Conservation (phyloP, 2,888 invertebrate species). For the Agrotis puta region DNA sequence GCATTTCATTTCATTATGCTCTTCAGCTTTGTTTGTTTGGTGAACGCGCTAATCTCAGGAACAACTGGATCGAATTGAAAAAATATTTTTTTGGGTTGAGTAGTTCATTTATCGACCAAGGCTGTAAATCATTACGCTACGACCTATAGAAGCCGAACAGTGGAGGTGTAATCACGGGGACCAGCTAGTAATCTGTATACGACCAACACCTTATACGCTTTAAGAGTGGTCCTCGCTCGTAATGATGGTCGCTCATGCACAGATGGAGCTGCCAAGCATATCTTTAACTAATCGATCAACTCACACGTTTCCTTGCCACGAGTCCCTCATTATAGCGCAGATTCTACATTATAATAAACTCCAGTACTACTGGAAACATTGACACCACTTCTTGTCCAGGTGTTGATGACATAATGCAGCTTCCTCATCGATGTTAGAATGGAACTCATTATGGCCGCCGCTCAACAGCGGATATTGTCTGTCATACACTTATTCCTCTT, state of each 20-base stretch:
- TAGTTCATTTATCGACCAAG: no score
- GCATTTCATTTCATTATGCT: no score
- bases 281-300: background rate
- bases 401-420: constrained; percentile 40
- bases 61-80: no score
- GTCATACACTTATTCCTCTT: constrained; percentile 45
- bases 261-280: background rate
- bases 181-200: no score
- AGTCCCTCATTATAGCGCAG: background rate
- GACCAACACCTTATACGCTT: no score
- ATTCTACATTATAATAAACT: constrained; percentile 10
- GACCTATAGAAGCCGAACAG: no score
- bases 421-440: constrained; percentile 45
- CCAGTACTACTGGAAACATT: constrained; percentile 22
- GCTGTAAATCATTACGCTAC: no score
- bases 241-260: background rate
- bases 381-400: constrained; percentile 39
- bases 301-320: background rate
- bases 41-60: no score
- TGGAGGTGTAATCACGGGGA: no score
- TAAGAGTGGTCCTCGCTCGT: no score
- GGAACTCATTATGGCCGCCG: constrained; percentile 44
- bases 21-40: no score
- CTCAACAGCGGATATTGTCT: constrained; percentile 47
- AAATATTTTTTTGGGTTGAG: no score